Conservation (phyloP, 2,797 vertebrate genomes). For the Steatocranus sp. region DNA sequence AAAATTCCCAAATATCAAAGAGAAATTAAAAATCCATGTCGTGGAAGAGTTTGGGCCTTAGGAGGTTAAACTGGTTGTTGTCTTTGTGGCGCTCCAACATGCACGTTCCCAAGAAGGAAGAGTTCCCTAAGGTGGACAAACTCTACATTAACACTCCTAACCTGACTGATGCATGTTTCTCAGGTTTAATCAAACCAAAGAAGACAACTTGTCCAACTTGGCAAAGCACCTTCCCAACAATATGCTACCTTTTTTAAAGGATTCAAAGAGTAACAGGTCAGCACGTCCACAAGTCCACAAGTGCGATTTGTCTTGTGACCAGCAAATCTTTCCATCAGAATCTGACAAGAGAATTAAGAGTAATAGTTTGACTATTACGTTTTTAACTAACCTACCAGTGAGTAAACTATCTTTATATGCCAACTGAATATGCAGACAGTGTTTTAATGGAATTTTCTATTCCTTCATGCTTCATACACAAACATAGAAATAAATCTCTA, state of each 20-base stretch:
- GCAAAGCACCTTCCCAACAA: neutral
- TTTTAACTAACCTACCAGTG: neutral
- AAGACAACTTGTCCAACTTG: neutral
- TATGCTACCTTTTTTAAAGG: neutral
- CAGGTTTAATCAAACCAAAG: neutral
- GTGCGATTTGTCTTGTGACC: rapidly evolving
- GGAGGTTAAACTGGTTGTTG: neutral
- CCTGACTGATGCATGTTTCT: neutral
- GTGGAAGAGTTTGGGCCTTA: too few relatives aligned
- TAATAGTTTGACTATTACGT: neutral
- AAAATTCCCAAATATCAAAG: too few relatives aligned
- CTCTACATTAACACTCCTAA: neutral
- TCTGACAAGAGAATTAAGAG: neutral
- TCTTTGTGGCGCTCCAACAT: neutral
- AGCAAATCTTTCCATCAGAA: neutral
- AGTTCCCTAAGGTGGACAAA: neutral
- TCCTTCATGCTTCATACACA: neutral
- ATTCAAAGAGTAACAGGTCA: neutral
- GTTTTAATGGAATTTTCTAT: neutral
- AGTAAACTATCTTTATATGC: neutral
- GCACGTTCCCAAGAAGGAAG: neutral
- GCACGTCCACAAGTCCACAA: too few relatives aligned
- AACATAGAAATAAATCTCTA: neutral
- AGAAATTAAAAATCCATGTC: too few relatives aligned
- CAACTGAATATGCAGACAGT: neutral